Evolutionary conservation across 2,888 invertebrate species (phyloP).

Genomic region (Adelphocoris suturalis): DNA sequence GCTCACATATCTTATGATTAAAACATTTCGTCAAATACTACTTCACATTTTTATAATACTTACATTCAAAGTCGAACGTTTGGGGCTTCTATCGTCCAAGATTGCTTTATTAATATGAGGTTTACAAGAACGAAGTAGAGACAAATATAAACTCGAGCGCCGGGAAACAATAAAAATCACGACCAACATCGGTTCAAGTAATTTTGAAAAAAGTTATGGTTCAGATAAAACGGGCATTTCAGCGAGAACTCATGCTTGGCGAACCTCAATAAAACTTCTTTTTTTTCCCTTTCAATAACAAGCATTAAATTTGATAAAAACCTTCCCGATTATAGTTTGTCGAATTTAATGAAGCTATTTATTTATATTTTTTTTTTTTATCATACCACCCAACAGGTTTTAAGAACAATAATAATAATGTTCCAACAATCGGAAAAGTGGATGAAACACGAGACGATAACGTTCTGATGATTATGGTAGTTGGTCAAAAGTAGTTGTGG

Average conservation of each 20-base stretch:
- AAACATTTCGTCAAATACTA: too few relatives aligned
- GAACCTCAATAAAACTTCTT: slow-evolving; percentile 17
- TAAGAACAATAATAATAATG: slow-evolving; percentile 36
- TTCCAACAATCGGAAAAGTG: slow-evolving; percentile 34
- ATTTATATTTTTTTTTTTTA: neutral
- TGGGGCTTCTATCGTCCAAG: neutral
- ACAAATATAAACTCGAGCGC: neutral
- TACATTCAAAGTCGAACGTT: neutral
- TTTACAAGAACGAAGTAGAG: neutral
- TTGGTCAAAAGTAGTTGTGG: slow-evolving; percentile 24
- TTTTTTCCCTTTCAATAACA: neutral
- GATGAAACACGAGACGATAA: slow-evolving; percentile 28
- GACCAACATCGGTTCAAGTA: neutral
- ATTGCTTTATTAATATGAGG: neutral
- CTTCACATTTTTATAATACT: neutral
- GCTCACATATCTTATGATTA: too few relatives aligned
- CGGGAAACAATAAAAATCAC: neutral
- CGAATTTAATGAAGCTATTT: slow-evolving; percentile 40
- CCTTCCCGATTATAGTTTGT: slow-evolving; percentile 28
- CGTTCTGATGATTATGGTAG: slow-evolving; percentile 12
- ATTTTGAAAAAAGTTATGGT: slow-evolving; percentile 12
- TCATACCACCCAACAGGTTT: slow-evolving; percentile 22
- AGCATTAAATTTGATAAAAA: slow-evolving; percentile 35
- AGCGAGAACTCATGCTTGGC: slow-evolving; percentile 19
- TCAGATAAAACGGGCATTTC: neutral